These are phyloP conservation scores for Cynocephalus volans DNA, from an alignment of 2,113 vertebrate genomes.

Conservation along the genomic window DNA sequence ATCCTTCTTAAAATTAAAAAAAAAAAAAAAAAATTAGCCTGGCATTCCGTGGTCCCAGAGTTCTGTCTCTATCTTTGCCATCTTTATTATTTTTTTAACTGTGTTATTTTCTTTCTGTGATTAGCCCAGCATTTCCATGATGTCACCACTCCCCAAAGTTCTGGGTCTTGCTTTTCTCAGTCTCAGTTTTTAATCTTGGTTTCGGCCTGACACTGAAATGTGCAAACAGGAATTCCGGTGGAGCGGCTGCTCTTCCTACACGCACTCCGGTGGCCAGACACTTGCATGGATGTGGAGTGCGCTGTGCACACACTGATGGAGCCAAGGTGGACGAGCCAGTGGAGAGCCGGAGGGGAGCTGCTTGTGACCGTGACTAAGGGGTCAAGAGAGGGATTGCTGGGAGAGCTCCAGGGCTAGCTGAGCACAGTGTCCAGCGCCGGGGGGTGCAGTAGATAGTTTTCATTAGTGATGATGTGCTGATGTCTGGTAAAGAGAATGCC, in stretches of 20 bases:
- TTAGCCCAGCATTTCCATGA: constrained; percentile 50
- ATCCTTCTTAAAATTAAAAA: too few species aligned
- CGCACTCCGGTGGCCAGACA: background rate
- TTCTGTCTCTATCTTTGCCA: constrained; percentile 23
- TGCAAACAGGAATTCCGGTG: background rate
- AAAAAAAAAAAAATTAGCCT: background rate
- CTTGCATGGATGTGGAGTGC: background rate
- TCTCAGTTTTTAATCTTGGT: constrained; percentile 54
- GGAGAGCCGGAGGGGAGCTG: background rate
- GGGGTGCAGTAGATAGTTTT: background rate
- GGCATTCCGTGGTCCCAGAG: background rate
- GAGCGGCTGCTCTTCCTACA: background rate
- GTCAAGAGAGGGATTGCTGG: background rate
- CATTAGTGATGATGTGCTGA: background rate
- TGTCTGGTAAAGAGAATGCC: constrained; percentile 20
- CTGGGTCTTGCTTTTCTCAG: constrained; percentile 52
- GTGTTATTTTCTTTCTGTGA: constrained; percentile 63
- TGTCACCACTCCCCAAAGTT: background rate
- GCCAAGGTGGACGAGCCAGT: background rate
- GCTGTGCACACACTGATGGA: background rate
- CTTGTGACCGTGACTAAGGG: background rate
- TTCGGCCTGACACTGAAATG: background rate
- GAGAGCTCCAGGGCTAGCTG: background rate
- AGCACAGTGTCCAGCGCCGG: background rate
- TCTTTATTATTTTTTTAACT: constrained; percentile 31